Evolutionary conservation across 92 coral and sea anemone genomes (phyloP).

Genomic region (Epizoanthus scotinus): DNA sequence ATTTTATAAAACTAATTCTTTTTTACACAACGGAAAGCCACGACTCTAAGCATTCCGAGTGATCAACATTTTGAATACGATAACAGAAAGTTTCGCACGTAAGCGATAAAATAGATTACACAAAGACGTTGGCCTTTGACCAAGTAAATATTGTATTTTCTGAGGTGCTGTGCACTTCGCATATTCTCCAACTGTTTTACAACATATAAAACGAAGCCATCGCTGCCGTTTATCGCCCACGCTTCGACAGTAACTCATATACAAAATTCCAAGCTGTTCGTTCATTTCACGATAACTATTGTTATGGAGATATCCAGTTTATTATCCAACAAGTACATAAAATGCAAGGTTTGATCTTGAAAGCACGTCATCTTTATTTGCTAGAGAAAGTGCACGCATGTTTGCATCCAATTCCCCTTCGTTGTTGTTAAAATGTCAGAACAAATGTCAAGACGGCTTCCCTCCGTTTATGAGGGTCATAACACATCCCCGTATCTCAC

Average conservation of each 20-base stretch:
- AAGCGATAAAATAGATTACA: background rate
- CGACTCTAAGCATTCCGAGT: too few species aligned
- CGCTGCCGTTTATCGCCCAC: conserved; percentile 18
- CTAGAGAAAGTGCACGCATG: too few species aligned
- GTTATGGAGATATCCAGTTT: background rate
- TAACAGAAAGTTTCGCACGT: background rate
- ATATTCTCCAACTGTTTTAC: background rate
- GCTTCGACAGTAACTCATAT: conserved; percentile 8
- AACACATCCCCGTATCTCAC: background rate
- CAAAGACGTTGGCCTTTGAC: background rate
- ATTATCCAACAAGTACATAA: background rate
- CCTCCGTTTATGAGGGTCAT: too few species aligned
- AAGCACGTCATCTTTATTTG: too few species aligned
- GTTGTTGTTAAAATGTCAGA: too few species aligned
- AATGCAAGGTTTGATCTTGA: background rate
- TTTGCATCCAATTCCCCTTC: too few species aligned
- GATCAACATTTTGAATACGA: too few species aligned
- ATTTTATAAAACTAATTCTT: too few species aligned
- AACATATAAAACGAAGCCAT: background rate
- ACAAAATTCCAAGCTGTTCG: background rate
- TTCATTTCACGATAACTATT: background rate
- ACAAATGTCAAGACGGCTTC: too few species aligned
- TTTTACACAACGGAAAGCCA: too few species aligned
- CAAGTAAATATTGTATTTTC: background rate
- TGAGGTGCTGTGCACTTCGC: too few species aligned